Conservation (phyloP, 2,888 invertebrate species). For the Coenonympha glycerion region DNA sequence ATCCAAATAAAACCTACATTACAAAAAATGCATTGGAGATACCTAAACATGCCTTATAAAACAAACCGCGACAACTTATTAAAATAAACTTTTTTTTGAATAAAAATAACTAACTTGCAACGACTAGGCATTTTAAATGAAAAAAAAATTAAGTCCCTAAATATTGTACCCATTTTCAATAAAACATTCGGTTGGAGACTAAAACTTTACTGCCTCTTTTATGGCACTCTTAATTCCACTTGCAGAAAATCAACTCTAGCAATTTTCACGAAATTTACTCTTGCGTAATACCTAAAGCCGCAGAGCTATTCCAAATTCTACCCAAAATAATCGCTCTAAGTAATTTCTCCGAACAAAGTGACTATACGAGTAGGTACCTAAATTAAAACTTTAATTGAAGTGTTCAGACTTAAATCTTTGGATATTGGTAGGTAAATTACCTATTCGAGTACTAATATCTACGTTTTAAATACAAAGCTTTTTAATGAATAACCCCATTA, state of each 20-base stretch:
- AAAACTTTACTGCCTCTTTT: slow-evolving; percentile 19
- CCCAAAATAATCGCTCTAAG: slow-evolving; percentile 11
- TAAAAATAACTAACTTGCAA: neutral
- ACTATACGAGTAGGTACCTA: neutral
- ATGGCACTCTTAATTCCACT: slow-evolving; percentile 15
- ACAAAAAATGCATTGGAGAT: too few species aligned
- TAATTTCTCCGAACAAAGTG: slow-evolving; percentile 5
- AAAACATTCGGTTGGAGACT: slow-evolving; percentile 12
- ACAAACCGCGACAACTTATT: too few species aligned
- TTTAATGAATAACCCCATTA: too few species aligned
- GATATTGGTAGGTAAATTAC: too few species aligned
- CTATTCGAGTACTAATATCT: too few species aligned
- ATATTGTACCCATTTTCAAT: slow-evolving; percentile 12
- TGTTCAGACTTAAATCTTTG: neutral
- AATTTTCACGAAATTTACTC: slow-evolving; percentile 16
- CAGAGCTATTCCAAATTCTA: slow-evolving; percentile 14
- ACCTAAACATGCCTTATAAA: too few species aligned
- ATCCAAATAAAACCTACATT: too few species aligned
- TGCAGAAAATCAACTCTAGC: slow-evolving; percentile 19
- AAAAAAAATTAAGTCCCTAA: neutral
- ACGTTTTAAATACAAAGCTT: too few species aligned
- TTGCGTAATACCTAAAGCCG: slow-evolving; percentile 15
- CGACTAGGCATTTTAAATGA: neutral
- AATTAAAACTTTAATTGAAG: slow-evolving; percentile 6
- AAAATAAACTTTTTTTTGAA: too few species aligned